Conservation (phyloP, 2,888 invertebrate genomes). For the Agriopis aurantiaria region DNA sequence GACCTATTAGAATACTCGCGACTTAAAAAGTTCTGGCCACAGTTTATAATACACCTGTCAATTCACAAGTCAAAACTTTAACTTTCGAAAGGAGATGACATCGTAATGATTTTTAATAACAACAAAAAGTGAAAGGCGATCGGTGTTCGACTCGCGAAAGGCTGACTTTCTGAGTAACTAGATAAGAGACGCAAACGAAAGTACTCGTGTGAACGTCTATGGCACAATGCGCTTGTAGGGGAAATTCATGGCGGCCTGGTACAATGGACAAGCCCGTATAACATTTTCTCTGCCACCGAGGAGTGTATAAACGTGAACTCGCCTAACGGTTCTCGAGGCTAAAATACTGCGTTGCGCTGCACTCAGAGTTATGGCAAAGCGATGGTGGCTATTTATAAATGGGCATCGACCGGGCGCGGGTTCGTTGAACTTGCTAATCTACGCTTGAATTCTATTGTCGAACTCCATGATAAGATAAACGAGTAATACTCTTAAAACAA, state of each 20-base stretch:
- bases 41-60: conserved; percentile 25
- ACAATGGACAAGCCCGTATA: conserved; percentile 42
- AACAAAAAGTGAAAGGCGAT: conserved; percentile 82
- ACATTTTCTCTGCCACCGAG: conserved; percentile 40
- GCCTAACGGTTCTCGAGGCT: conserved; percentile 57
- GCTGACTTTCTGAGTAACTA: conserved; percentile 79
- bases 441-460: conserved; percentile 53
- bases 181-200: conserved; percentile 78
- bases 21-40: neutral
- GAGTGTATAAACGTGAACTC: conserved; percentile 38
- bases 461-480: conserved; percentile 66
- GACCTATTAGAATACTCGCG: conserved; percentile 50
- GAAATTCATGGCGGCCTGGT: conserved; percentile 61
- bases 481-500: conserved; percentile 8
- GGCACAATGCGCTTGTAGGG: conserved; percentile 64
- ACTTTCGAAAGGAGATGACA: conserved; percentile 68
- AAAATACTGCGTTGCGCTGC: conserved; percentile 55
- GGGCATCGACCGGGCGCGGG: conserved; percentile 64
- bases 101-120: conserved; percentile 75
- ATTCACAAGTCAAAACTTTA: conserved; percentile 52
- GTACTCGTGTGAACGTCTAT: conserved; percentile 73
- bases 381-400: conserved; percentile 74
- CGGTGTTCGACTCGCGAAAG: conserved; percentile 50
- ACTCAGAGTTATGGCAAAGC: conserved; percentile 62
- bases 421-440: conserved; percentile 71